phyloP scores from a whole-genome alignment of 2,113 vertebrate genomes.

The Haplochromis burtoni region DNA sequence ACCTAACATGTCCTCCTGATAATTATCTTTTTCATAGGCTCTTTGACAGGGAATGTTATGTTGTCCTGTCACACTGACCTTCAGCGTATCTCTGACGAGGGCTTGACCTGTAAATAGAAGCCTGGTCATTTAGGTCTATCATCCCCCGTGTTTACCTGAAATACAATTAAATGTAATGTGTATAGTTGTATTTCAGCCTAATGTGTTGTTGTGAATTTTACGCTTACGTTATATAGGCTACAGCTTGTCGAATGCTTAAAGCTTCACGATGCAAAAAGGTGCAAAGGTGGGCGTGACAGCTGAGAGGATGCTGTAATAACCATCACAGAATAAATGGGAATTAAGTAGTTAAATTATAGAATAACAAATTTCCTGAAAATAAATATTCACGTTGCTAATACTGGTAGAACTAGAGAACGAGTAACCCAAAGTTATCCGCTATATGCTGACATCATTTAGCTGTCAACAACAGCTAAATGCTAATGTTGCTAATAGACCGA shows the following conservation, averaged over 20 bases:
- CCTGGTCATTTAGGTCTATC: neutral
- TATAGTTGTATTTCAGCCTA: neutral
- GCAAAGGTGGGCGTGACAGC: neutral
- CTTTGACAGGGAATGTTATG: neutral
- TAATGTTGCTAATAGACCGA: neutral
- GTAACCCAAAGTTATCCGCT: neutral
- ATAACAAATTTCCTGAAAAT: neutral
- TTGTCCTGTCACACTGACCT: neutral
- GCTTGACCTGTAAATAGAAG: neutral
- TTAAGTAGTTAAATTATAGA: neutral
- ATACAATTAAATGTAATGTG: neutral
- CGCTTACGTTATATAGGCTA: neutral
- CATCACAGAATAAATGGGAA: neutral
- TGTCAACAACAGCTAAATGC: neutral
- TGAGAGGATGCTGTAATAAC: neutral
- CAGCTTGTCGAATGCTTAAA: neutral
- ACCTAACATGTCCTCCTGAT: neutral
- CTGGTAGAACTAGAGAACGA: neutral
- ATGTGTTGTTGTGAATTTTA: neutral
- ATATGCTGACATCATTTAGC: neutral
- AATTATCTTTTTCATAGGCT: neutral
- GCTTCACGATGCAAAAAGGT: neutral
- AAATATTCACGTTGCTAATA: neutral
- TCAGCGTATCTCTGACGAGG: neutral
- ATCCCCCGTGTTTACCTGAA: neutral